phyloP scores from a whole-genome alignment of 1,140 invertebrate genomes.

The Trialeurodes vaporariorum region DNA sequence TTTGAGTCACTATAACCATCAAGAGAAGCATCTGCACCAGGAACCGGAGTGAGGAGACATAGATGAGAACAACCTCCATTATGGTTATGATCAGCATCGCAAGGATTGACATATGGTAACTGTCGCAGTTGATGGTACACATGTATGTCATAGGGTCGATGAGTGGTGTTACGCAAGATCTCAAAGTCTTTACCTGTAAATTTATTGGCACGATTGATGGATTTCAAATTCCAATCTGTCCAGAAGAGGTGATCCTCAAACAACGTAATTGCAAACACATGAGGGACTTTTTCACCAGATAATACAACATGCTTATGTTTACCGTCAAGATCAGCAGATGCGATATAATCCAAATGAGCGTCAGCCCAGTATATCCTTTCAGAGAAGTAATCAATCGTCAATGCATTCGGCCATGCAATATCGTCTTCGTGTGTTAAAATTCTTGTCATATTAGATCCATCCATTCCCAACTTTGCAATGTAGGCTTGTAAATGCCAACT shows the following conservation, averaged over 20 bases:
- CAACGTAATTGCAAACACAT: constrained; percentile 85
- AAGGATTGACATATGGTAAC: constrained; percentile 77
- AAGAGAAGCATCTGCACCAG: constrained; percentile 27
- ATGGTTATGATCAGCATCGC: constrained; percentile 52
- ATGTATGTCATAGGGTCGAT: constrained; percentile 88
- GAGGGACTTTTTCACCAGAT: constrained; percentile 68
- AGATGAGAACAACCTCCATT: constrained; percentile 97
- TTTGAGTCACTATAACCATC: constrained; percentile 27
- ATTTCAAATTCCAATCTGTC: constrained; percentile 97
- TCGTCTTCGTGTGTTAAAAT: constrained; percentile 88
- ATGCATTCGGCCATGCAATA: constrained; percentile 94
- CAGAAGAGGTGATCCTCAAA: constrained; percentile 94
- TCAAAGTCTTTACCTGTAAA: constrained; percentile 59
- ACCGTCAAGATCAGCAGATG: constrained; percentile 83
- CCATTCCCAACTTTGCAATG: constrained; percentile 96
- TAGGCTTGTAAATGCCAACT: constrained; percentile 92
- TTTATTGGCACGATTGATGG: constrained; percentile 73
- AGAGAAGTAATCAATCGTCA: constrained; percentile 95
- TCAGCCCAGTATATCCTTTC: constrained; percentile 94
- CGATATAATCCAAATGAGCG: constrained; percentile 96
- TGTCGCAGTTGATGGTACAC: constrained; percentile 78
- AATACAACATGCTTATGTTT: constrained; percentile 69
- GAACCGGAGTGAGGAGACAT: constrained; percentile 73
- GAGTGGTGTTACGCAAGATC: constrained; percentile 81
- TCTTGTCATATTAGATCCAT: constrained; percentile 80